Conservation (phyloP, 2,113 vertebrate species). For the Sebastes schlegelii region DNA sequence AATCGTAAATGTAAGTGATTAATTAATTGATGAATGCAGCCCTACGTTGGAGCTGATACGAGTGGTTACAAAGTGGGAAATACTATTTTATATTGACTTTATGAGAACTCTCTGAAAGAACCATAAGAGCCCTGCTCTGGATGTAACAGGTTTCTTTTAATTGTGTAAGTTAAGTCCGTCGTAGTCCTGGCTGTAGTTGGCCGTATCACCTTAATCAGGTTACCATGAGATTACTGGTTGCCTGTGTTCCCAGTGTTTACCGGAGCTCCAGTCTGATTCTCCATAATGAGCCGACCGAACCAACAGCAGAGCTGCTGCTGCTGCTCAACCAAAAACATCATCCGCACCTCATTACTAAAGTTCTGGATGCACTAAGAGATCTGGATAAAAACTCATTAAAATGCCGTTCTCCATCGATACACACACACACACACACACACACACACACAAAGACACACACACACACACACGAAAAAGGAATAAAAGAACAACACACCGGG, state of each 20-base stretch:
- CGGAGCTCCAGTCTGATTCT: constrained; percentile 37
- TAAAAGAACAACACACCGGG: neutral
- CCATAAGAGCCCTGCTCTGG: no score
- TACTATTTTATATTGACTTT: no score
- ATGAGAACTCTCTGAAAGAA: no score
- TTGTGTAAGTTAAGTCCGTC: no score
- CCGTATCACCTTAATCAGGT: constrained; percentile 39
- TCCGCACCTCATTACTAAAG: constrained; percentile 62
- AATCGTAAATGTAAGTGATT: no score
- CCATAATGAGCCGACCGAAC: constrained; percentile 37
- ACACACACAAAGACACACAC: neutral
- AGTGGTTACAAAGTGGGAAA: no score
- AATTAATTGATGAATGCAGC: no score
- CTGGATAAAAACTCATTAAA: constrained; percentile 74
- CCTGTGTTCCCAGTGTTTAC: neutral
- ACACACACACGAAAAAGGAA: constrained; percentile 1
- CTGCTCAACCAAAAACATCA: constrained; percentile 58
- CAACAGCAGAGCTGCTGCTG: constrained; percentile 29
- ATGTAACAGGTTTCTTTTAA: no score
- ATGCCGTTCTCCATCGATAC: constrained; percentile 74
- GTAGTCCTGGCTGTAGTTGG: neutral
- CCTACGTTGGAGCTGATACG: no score
- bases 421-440: constrained; percentile 35
- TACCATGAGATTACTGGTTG: constrained; percentile 38
- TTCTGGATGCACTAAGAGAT: constrained; percentile 58